Conservation (phyloP, 2,888 invertebrate species). For the Lepidocyrtinus sp. region DNA sequence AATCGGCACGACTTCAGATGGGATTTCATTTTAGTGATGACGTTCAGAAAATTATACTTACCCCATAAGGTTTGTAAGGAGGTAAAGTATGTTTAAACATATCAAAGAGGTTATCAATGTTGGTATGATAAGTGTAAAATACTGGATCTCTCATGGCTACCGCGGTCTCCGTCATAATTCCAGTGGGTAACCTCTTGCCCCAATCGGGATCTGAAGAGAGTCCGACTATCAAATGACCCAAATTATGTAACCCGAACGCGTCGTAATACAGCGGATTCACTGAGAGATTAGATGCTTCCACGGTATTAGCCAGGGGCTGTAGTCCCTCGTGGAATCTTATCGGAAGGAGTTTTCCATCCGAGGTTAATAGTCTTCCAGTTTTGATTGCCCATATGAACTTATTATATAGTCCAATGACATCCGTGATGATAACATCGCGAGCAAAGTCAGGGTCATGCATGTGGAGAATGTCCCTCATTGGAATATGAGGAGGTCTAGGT, state of each 20-base stretch:
- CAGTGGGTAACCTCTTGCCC: constrained; percentile 18
- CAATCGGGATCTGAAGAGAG: constrained; percentile 43
- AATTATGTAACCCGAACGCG: constrained; percentile 42
- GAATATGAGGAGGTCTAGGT: constrained; percentile 19
- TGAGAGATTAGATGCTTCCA: constrained; percentile 41
- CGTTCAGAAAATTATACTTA: constrained; percentile 18
- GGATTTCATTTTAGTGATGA: background rate
- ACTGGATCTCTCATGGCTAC: constrained; percentile 41
- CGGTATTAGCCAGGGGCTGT: constrained; percentile 30
- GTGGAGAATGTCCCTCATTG: constrained; percentile 37
- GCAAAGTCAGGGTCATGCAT: constrained; percentile 42
- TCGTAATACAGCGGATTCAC: constrained; percentile 53
- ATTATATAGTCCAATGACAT: constrained; percentile 17
- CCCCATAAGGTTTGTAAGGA: constrained; percentile 74
- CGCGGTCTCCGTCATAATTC: constrained; percentile 40
- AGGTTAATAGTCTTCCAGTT: constrained; percentile 10
- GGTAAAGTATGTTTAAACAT: constrained; percentile 81
- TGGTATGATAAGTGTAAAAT: constrained; percentile 40
- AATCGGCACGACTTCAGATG: background rate
- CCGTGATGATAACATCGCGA: constrained; percentile 31
- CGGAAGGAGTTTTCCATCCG: constrained; percentile 31
- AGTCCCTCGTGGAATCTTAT: constrained; percentile 39
- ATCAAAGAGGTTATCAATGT: constrained; percentile 79
- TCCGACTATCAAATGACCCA: constrained; percentile 42
- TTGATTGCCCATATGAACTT: constrained; percentile 29